Evolutionary conservation across 2,113 vertebrate genomes (phyloP).

Genomic region (Sebastes schlegelii): DNA sequence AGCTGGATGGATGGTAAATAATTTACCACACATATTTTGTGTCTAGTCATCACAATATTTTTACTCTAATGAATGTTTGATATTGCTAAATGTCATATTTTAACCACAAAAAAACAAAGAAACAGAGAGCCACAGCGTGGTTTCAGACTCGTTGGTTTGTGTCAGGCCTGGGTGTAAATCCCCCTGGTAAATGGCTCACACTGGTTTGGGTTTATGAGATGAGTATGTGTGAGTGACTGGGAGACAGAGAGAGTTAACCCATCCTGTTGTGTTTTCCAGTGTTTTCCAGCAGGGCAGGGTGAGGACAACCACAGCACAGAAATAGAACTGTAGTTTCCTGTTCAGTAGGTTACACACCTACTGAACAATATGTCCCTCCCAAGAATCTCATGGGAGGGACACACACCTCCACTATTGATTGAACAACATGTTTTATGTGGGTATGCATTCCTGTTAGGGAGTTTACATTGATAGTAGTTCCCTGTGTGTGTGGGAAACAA

Average conservation of each 20-base stretch:
- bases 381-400: slow-evolving; percentile 15
- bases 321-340: slow-evolving; percentile 72
- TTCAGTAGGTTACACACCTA: slow-evolving; percentile 54
- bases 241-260: slow-evolving; percentile 12
- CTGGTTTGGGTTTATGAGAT: neutral
- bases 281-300: slow-evolving; percentile 46
- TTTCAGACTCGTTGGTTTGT: neutral
- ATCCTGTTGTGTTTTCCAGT: slow-evolving; percentile 42
- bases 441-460: neutral
- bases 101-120: slow-evolving; percentile 12
- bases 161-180: neutral
- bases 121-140: neutral
- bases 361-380: slow-evolving; percentile 29
- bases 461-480: slow-evolving; percentile 1
- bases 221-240: neutral
- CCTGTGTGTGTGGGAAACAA: slow-evolving; percentile 5
- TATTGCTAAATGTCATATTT: neutral
- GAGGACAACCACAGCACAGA: slow-evolving; percentile 33
- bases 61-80: neutral
- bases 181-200: neutral
- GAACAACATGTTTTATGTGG: neutral
- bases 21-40: neutral
- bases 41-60: neutral
- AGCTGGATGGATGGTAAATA: neutral
- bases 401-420: neutral